Percentiles rank a stretch among this genome's conserved stretches.
phyloP scores from a whole-genome alignment of 2,113 vertebrate species.

The Ictalurus punctatus region DNA sequence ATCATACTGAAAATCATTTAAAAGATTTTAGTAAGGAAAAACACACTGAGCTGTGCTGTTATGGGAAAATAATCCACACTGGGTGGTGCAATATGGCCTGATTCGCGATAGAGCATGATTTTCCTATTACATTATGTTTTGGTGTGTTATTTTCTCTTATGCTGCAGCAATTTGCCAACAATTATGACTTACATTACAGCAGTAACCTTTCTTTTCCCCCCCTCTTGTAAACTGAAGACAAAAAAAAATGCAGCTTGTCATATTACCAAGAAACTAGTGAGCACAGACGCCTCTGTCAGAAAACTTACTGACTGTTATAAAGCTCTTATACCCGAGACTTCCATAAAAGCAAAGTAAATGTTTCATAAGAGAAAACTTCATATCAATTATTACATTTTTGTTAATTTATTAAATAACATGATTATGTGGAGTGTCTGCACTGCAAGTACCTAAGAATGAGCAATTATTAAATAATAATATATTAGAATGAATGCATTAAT shows the following conservation, averaged over 20 bases:
- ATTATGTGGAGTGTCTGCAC: background rate
- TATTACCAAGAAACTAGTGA: background rate
- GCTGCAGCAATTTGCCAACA: background rate
- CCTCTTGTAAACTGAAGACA: background rate
- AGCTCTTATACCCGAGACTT: background rate
- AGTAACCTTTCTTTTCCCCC: background rate
- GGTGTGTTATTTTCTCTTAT: background rate
- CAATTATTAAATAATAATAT: background rate
- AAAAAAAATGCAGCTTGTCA: background rate
- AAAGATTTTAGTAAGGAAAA: background rate
- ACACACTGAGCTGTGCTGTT: background rate
- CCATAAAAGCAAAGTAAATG: background rate
- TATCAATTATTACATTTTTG: background rate
- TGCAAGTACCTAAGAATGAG: background rate
- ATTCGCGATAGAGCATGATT: background rate
- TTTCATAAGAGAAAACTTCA: background rate
- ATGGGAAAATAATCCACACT: background rate
- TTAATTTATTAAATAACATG: background rate
- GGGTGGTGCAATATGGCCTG: background rate
- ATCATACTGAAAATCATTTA: background rate
- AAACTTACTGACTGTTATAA: background rate
- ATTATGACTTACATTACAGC: background rate
- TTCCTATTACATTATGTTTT: background rate
- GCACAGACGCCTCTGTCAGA: background rate
- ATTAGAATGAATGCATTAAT: background rate